These are phyloP conservation scores for Alloscopus bannaensis DNA, from an alignment of 2,888 invertebrate genomes.

Conservation along the genomic window DNA sequence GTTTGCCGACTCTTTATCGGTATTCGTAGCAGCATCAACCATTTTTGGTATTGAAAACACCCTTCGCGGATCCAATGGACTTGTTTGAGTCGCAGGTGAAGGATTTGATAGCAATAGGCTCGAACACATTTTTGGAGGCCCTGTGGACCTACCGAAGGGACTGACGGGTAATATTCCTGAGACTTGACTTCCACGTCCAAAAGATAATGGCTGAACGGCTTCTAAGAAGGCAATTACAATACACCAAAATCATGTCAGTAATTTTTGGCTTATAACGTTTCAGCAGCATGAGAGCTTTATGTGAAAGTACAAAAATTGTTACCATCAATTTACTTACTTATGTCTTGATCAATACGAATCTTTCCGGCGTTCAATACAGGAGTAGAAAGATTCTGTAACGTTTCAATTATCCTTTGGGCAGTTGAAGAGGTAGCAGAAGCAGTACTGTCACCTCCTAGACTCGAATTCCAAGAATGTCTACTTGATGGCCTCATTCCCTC, in stretches of 20 bases:
- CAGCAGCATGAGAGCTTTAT: no score
- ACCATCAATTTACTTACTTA: constrained; percentile 49
- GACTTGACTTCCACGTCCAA: constrained; percentile 31
- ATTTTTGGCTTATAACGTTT: no score
- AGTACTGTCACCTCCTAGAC: constrained; percentile 46
- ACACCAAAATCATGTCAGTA: background rate
- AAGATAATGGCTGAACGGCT: constrained; percentile 54
- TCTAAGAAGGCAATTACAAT: constrained; percentile 30
- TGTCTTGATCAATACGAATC: constrained; percentile 62
- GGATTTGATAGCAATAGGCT: constrained; percentile 57
- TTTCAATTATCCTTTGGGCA: constrained; percentile 67
- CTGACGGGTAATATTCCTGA: constrained; percentile 38
- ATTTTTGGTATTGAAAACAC: constrained; percentile 62
- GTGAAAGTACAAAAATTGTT: background rate
- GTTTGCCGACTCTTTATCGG: constrained; percentile 43
- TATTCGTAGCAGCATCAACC: constrained; percentile 63
- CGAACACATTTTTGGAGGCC: constrained; percentile 63
- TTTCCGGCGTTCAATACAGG: constrained; percentile 67
- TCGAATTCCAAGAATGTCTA: constrained; percentile 50
- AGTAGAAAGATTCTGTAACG: constrained; percentile 63
- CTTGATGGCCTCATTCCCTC: constrained; percentile 48
- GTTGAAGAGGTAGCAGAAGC: constrained; percentile 57
- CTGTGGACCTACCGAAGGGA: constrained; percentile 37
- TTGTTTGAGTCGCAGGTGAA: constrained; percentile 50
- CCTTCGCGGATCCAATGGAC: constrained; percentile 41